phyloP scores from a whole-genome alignment of 2,797 vertebrate genomes.

The Crypturellus tataupa region DNA sequence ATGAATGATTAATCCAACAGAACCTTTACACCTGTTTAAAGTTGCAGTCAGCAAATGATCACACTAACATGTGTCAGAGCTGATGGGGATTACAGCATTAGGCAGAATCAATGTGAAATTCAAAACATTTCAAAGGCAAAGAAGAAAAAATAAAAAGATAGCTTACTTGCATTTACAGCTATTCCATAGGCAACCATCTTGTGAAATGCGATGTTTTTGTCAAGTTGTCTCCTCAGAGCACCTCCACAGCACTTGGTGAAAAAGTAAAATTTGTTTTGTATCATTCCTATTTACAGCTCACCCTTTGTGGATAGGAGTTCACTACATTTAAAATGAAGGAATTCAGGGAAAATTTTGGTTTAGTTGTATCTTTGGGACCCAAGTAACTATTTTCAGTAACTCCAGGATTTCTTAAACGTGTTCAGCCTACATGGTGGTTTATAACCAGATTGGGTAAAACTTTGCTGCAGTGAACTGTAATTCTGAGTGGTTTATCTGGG shows the following conservation, averaged over 20 bases:
- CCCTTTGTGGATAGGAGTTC: background rate
- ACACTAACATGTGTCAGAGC: background rate
- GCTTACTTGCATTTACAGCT: constrained; percentile 82
- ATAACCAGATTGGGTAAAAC: background rate
- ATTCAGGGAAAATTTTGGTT: background rate
- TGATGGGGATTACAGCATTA: constrained; percentile 31
- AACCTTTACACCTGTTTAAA: constrained; percentile 18
- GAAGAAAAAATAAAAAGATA: background rate
- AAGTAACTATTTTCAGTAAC: background rate
- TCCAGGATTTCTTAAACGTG: background rate
- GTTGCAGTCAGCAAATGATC: constrained; percentile 27
- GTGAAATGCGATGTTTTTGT: constrained; percentile 85
- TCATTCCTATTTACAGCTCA: constrained; percentile 12
- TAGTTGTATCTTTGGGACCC: background rate
- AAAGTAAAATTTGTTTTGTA: constrained; percentile 43
- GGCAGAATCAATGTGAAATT: constrained; percentile 37
- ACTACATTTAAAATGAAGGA: background rate
- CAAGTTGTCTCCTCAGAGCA: constrained; percentile 81
- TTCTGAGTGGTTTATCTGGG: background rate
- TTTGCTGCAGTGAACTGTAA: background rate
- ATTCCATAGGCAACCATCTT: constrained; percentile 83
- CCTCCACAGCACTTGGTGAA: constrained; percentile 79
- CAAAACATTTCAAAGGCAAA: constrained; percentile 34
- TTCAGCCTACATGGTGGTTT: background rate
- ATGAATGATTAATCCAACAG: constrained; percentile 25